A percentile compares a stretch with the other conserved stretches of the same genome.
Evolutionary conservation across 2,113 vertebrate genomes (phyloP).

Genomic region (Rattus rattus): DNA sequence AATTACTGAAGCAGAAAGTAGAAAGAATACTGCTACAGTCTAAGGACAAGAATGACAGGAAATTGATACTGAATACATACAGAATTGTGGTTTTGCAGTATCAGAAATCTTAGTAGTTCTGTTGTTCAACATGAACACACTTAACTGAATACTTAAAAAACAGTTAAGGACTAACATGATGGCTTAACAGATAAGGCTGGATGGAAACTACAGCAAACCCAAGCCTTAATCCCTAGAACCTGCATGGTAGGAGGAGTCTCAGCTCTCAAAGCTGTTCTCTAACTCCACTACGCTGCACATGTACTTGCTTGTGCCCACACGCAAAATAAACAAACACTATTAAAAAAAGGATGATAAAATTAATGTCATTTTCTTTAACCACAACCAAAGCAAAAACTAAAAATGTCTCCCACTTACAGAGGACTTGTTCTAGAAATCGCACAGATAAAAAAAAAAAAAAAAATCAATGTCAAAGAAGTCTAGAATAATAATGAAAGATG

Average conservation of each 20-base stretch:
- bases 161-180: background rate
- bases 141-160: background rate
- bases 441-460: background rate
- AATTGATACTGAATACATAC: background rate
- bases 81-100: background rate
- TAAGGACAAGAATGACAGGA: background rate
- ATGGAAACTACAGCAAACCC: too few species aligned
- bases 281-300: background rate
- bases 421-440: slow-evolving; percentile 18
- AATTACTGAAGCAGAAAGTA: background rate
- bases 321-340: background rate
- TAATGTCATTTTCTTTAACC: background rate
- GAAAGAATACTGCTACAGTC: background rate
- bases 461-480: slow-evolving; percentile 48
- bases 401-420: background rate
- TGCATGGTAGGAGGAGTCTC: background rate
- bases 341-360: background rate
- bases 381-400: background rate
- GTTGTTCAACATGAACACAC: background rate
- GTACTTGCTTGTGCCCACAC: background rate
- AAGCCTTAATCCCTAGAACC: background rate
- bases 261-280: background rate
- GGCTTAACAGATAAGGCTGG: background rate
- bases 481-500: slow-evolving; percentile 18
- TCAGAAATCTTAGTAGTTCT: background rate